Conservation (phyloP, 2,113 vertebrate genomes). For the Chionomys nivalis region DNA sequence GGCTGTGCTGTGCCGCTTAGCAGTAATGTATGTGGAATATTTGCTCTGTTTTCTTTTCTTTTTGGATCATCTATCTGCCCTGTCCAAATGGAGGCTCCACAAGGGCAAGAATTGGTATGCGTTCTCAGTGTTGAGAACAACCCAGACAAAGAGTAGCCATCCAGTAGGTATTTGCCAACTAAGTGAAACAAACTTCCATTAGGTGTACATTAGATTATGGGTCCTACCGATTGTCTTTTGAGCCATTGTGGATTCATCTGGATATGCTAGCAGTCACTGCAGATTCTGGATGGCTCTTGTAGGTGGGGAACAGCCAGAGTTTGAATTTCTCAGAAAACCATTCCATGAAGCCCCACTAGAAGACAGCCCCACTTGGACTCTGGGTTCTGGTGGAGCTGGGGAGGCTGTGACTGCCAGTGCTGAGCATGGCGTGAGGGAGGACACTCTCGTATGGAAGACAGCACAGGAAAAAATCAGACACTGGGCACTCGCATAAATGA, state of each 20-base stretch:
- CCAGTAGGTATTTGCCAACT: not conserved
- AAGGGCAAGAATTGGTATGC: not conserved
- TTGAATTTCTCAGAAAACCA: not conserved
- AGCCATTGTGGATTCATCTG: not conserved
- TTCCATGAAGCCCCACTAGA: not conserved
- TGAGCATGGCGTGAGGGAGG: accelerated
- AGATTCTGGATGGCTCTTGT: not conserved
- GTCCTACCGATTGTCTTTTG: not conserved
- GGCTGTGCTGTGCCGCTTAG: not conserved
- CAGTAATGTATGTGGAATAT: not conserved
- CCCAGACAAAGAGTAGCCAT: not conserved
- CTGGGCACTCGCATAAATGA: slow-evolving; percentile 2
- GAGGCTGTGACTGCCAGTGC: accelerated
- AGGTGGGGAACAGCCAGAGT: not conserved
- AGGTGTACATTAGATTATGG: not conserved
- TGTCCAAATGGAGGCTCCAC: not conserved
- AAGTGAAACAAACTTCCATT: not conserved
- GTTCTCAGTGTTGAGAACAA: not conserved
- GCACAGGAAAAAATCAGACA: not conserved
- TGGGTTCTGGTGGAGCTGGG: not conserved
- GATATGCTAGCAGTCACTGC: too few species aligned
- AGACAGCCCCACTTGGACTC: not conserved
- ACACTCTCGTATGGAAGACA: not conserved
- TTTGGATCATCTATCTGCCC: not conserved
- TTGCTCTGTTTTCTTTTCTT: not conserved